These are phyloP conservation scores for Cecropterus lyciades DNA, from an alignment of 1,140 invertebrate species.

Conservation along the genomic window DNA sequence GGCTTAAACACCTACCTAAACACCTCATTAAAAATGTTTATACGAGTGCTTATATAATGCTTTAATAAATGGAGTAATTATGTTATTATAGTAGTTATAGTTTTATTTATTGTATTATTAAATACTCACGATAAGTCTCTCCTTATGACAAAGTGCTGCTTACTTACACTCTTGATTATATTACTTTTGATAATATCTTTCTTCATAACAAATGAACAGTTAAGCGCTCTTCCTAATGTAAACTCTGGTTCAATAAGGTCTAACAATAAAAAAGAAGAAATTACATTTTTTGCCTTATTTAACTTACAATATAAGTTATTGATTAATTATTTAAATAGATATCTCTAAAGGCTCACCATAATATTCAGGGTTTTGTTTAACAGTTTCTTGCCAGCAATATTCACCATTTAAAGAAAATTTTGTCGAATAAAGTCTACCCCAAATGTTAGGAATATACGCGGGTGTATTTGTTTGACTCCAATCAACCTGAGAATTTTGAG, in stretches of 20 bases:
- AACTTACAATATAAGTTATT: too few relatives aligned
- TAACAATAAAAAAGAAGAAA: constrained; percentile 51
- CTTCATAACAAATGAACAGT: constrained; percentile 73
- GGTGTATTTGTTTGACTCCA: constrained; percentile 74
- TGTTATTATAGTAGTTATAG: constrained; percentile 4
- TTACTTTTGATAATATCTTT: constrained; percentile 68
- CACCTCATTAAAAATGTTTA: too few relatives aligned
- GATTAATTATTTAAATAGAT: not conserved
- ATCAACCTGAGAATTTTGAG: constrained; percentile 78
- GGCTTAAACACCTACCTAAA: too few relatives aligned
- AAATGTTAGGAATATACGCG: constrained; percentile 72
- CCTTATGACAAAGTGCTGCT: constrained; percentile 82
- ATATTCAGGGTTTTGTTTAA: constrained; percentile 58
- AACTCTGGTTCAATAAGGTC: constrained; percentile 79
- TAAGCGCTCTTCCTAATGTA: constrained; percentile 75
- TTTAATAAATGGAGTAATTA: not conserved
- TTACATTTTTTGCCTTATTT: too few relatives aligned
- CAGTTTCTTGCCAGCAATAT: constrained; percentile 58
- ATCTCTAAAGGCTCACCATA: constrained; percentile 58
- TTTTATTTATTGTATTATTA: constrained; percentile 10
- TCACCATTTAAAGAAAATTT: constrained; percentile 55
- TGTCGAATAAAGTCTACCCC: constrained; percentile 76
- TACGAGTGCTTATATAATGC: not conserved
- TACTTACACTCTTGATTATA: constrained; percentile 81
- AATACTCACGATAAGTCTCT: constrained; percentile 74